Evolutionary conservation across 2,888 invertebrate genomes (phyloP).

Genomic region (Andrena praecox): DNA sequence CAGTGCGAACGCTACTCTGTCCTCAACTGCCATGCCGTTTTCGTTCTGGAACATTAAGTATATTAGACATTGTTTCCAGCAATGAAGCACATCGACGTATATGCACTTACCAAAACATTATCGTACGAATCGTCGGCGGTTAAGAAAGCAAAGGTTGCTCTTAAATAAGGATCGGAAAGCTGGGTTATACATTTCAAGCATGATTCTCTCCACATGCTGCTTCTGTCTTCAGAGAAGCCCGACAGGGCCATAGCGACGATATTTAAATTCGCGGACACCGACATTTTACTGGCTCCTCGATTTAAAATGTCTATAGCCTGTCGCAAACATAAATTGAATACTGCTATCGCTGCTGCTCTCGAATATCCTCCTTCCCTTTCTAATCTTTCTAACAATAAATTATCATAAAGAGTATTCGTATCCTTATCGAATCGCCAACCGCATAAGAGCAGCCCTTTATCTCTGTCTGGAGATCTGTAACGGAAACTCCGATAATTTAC

Average conservation of each 20-base stretch:
- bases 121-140: slow-evolving; percentile 93
- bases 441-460: slow-evolving; percentile 93
- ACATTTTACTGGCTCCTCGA: slow-evolving; percentile 87
- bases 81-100: background rate
- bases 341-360: slow-evolving; percentile 95
- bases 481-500: background rate
- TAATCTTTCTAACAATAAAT: slow-evolving; percentile 88
- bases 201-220: slow-evolving; percentile 92
- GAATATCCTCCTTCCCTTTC: slow-evolving; percentile 91
- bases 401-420: slow-evolving; percentile 85
- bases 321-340: slow-evolving; percentile 94
- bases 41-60: slow-evolving; percentile 88
- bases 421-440: slow-evolving; percentile 95
- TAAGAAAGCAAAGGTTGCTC: slow-evolving; percentile 96
- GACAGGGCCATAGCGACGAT: slow-evolving; percentile 93
- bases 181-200: slow-evolving; percentile 91
- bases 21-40: slow-evolving; percentile 93
- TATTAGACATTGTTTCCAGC: background rate
- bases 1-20: slow-evolving; percentile 96
- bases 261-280: slow-evolving; percentile 85
- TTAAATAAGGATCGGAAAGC: slow-evolving; percentile 95
- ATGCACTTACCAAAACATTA: slow-evolving; percentile 89
- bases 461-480: slow-evolving; percentile 88
- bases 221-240: slow-evolving; percentile 94
- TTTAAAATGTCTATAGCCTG: slow-evolving; percentile 94